Evolutionary conservation across 2,113 vertebrate species (phyloP).

Genomic region (Paracanthobrama guichenoti): DNA sequence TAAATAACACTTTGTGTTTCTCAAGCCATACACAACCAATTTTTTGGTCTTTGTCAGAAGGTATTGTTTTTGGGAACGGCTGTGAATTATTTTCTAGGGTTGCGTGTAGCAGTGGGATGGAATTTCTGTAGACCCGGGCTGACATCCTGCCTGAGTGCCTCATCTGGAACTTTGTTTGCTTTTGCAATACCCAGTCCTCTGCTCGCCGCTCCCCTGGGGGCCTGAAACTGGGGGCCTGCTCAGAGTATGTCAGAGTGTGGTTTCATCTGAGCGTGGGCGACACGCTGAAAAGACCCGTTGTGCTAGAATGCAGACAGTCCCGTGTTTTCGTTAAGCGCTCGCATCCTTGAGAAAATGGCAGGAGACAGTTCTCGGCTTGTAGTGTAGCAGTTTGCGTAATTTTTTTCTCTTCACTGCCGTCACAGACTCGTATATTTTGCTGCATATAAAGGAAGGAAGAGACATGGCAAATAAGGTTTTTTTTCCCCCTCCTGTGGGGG

Average conservation of each 20-base stretch:
- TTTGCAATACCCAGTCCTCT: constrained; percentile 51
- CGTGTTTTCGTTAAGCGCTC: constrained; percentile 1
- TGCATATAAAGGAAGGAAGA: background rate
- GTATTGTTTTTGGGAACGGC: background rate
- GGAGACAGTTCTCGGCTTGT: background rate
- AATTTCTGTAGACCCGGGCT: constrained; percentile 51
- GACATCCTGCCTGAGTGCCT: constrained; percentile 55
- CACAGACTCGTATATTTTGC: constrained; percentile 8
- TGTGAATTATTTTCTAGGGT: constrained; percentile 26
- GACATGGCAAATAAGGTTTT: constrained; percentile 15
- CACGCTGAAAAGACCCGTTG: constrained; percentile 48
- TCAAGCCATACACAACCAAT: background rate
- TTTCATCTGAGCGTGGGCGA: constrained; percentile 48
- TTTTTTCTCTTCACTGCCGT: background rate
- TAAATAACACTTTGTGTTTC: background rate
- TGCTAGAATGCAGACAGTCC: constrained; percentile 7
- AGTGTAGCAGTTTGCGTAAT: background rate
- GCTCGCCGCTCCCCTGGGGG: constrained; percentile 33
- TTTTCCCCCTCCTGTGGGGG: constrained; percentile 23
- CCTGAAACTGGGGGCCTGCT: constrained; percentile 47
- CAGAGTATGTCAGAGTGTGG: constrained; percentile 38
- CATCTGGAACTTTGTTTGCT: constrained; percentile 65
- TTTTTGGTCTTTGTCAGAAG: background rate
- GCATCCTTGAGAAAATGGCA: constrained; percentile 33
- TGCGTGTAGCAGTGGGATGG: constrained; percentile 42